Base-by-base conservation (phyloP, 1,140 invertebrate species). In the Hyphantria cunea region DNA sequence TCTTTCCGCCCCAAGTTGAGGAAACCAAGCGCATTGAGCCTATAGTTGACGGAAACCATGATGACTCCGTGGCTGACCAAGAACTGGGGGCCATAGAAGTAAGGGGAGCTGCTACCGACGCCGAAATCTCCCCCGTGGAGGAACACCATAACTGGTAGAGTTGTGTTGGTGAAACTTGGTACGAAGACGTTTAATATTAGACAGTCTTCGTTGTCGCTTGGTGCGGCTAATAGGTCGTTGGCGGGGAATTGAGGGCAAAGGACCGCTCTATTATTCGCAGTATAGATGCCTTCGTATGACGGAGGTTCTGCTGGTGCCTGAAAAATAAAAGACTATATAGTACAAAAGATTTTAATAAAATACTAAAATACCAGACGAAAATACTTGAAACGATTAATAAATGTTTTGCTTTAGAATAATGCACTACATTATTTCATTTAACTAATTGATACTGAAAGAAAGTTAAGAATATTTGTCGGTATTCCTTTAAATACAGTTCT, bases 61-160 rank as follows among this genome's bases (percentile, higher is more conserved):
- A 93, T 78, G 0, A 93, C 71, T 1, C 89, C 92, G 63, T 93
- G 81, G 12, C 82, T 85, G 37, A 92, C 76, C 4, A 94, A 81
- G 53, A 92, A 91, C 37, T 92, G 88, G 0, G 92, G 89, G 6
- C 91, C 91, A 69, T 93, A 92, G 15, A 88, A 91, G 14, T 78
- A 86, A 0, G 80, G 83, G 8, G 91, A 91, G 4, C 90, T 89
- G 8, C 86, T 92, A 0, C 92, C 92, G 8, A 86, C 79, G 6
- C 86, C 90, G 70, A 94, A 95, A 3, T 84, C 92, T 51, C 94
- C 94, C 5, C 93, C 93, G 61, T 95, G 93, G 6, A 95, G 86
- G 74, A 88, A 95, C 0, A 95, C 91, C 89, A 95, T 92, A 0
- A 94, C 93, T 1, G 94, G 90, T 53, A 87, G 74, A 3, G 78